Percentiles rank a stretch among this genome's conserved stretches.
Conservation (phyloP, 2,888 invertebrate species). For the Ectropis crepuscularia region DNA sequence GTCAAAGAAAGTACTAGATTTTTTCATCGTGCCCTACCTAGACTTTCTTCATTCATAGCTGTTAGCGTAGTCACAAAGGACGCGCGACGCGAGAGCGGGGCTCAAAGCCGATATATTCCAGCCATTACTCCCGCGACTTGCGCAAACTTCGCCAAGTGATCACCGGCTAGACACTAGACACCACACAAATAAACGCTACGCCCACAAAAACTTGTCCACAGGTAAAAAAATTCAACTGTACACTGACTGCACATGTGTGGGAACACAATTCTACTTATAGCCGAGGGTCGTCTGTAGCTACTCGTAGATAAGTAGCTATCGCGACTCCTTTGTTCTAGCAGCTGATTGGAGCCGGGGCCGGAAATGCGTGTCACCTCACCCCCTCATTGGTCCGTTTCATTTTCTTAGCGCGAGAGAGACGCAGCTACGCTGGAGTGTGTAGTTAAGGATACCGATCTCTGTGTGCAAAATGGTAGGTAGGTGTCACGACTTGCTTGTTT, state of each 20-base stretch:
- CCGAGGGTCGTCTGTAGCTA: constrained; percentile 75
- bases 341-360: constrained; percentile 85
- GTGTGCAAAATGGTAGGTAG: constrained; percentile 77
- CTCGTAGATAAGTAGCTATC: constrained; percentile 83
- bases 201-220: constrained; percentile 72
- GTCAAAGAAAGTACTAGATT: constrained; percentile 40
- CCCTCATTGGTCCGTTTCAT: constrained; percentile 85
- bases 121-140: constrained; percentile 67
- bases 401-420: constrained; percentile 84
- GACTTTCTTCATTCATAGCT: constrained; percentile 54
- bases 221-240: constrained; percentile 72
- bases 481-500: constrained; percentile 73
- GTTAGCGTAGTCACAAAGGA: constrained; percentile 61
- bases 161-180: constrained; percentile 68
- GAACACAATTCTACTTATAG: constrained; percentile 68
- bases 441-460: constrained; percentile 79
- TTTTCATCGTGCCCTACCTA: constrained; percentile 50
- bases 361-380: constrained; percentile 85
- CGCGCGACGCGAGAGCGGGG: constrained; percentile 50
- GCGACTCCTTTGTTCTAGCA: constrained; percentile 85
- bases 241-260: constrained; percentile 63
- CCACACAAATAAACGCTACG: constrained; percentile 70
- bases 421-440: constrained; percentile 77
- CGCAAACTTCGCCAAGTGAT: constrained; percentile 73
- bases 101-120: constrained; percentile 70